Percentiles rank a stretch among this genome's conserved stretches.
phyloP scores from a whole-genome alignment of 2,888 invertebrate species.

The Isoperla grammatica region DNA sequence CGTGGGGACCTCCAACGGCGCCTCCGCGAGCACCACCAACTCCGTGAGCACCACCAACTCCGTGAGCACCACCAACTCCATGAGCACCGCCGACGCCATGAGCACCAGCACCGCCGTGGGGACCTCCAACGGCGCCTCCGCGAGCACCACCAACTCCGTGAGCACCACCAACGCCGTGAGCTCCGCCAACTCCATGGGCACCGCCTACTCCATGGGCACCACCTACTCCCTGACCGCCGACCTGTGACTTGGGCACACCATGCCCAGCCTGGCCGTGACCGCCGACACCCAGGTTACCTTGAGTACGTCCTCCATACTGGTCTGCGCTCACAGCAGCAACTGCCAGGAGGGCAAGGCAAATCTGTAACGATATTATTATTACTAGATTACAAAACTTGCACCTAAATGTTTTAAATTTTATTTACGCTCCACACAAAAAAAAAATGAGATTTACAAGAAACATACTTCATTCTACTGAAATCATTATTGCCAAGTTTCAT shows the following conservation, averaged over 20 bases:
- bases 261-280: conserved; percentile 9
- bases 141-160: background rate
- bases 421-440: too few relatives aligned
- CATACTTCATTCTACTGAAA: too few relatives aligned
- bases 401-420: too few relatives aligned
- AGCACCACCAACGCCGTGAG: background rate
- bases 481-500: too few relatives aligned
- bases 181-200: conserved; percentile 5
- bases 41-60: background rate
- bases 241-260: background rate
- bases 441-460: too few relatives aligned
- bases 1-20: too few relatives aligned
- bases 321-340: conserved; percentile 2
- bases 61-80: background rate
- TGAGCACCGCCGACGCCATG: background rate
- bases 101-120: background rate
- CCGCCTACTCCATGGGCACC: background rate
- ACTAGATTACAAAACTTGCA: too few relatives aligned
- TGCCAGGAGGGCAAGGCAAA: conserved; percentile 3
- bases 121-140: background rate
- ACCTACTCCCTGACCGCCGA: background rate
- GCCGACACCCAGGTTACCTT: background rate
- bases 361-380: too few relatives aligned
- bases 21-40: background rate
- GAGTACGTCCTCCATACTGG: background rate